Evolutionary conservation across 2,113 vertebrate species (phyloP).

Genomic region (Boleophthalmus pectinirostris): DNA sequence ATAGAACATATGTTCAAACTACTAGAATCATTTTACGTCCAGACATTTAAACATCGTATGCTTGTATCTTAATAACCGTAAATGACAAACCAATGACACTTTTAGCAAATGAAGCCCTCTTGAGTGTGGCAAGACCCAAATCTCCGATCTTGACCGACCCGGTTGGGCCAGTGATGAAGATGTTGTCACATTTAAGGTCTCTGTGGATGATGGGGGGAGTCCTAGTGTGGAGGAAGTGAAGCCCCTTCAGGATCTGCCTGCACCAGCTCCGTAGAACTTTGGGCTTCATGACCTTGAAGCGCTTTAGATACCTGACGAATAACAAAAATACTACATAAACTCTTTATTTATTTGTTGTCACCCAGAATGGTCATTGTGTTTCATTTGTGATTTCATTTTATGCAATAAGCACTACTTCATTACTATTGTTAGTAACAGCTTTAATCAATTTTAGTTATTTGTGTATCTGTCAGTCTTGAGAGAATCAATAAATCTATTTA

Average conservation of each 20-base stretch:
- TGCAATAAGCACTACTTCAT: not conserved
- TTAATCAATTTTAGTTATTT: no score
- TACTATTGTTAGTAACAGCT: no score
- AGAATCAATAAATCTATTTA: no score
- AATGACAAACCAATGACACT: conserved; percentile 90
- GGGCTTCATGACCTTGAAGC: conserved; percentile 98
- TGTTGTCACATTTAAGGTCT: conserved; percentile 98
- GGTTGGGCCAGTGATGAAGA: conserved; percentile 98
- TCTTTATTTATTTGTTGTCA: not conserved
- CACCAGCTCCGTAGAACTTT: conserved; percentile 98
- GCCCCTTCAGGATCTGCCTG: conserved; percentile 95
- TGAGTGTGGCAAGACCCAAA: conserved; percentile 93
- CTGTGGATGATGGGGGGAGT: conserved; percentile 97
- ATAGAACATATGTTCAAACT: not conserved
- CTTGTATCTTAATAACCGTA: not conserved
- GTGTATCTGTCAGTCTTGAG: no score
- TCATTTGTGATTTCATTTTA: not conserved
- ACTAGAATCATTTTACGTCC: not conserved
- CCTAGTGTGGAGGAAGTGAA: conserved; percentile 95
- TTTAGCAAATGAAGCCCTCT: conserved; percentile 96
- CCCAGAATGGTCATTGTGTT: not conserved
- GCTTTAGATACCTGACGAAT: conserved; percentile 88
- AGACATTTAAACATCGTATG: not conserved
- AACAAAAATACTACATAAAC: not conserved
- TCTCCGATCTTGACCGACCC: conserved; percentile 98